These are phyloP conservation scores for Caerostris darwini DNA, from an alignment of 1,140 invertebrate species.

Conservation along the genomic window DNA sequence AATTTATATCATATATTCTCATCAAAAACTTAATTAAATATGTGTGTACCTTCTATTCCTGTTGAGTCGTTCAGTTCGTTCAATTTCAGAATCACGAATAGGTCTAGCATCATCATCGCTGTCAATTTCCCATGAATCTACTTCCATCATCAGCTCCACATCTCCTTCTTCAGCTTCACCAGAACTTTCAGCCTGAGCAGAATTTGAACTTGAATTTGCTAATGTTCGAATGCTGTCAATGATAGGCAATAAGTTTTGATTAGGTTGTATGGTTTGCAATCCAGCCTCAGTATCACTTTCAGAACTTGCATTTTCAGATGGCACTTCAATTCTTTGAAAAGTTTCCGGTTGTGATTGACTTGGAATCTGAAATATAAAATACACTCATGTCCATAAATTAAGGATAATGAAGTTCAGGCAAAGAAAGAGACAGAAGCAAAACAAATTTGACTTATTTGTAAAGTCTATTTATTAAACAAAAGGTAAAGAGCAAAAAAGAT, in stretches of 20 bases:
- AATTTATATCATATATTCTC: too few species aligned
- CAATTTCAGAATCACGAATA: too few species aligned
- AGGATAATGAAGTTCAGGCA: too few species aligned
- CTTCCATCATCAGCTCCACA: conserved; percentile 64
- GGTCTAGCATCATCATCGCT: neutral
- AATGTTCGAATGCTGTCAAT: neutral
- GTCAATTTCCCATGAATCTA: conserved; percentile 26
- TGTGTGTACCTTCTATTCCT: too few species aligned
- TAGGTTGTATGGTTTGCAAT: conserved; percentile 37
- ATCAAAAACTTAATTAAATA: too few species aligned
- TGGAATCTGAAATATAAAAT: neutral
- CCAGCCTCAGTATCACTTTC: conserved; percentile 65
- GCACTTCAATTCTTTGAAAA: neutral
- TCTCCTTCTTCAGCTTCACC: neutral
- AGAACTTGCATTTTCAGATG: neutral
- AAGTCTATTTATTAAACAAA: too few species aligned
- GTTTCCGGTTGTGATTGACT: neutral
- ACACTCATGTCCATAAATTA: too few species aligned
- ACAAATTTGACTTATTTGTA: too few species aligned
- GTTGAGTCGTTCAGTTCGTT: too few species aligned
- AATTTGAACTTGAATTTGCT: neutral
- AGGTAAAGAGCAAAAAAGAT: too few species aligned
- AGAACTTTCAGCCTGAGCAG: neutral
- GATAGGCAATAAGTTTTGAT: neutral
- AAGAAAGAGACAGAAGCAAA: too few species aligned